A percentile compares a stretch with the other conserved stretches of the same genome.
These are phyloP conservation scores for Carabus problematicus DNA, from an alignment of 2,888 invertebrate species.

Conservation along the genomic window DNA sequence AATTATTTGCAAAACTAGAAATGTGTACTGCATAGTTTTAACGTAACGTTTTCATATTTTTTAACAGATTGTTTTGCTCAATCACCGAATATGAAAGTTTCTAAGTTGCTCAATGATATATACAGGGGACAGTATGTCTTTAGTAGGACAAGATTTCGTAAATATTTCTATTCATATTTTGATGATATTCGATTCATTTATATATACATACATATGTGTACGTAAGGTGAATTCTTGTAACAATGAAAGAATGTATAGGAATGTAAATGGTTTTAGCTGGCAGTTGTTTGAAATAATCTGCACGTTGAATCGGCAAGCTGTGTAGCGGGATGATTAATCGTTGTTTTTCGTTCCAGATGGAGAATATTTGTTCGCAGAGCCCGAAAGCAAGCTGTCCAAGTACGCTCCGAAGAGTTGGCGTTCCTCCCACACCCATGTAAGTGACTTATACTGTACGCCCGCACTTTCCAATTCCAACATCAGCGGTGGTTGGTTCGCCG, in stretches of 20 bases:
- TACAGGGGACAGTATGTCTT: no score
- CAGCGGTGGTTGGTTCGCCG: conserved; percentile 2
- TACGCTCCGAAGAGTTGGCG: conserved; percentile 97
- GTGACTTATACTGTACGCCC: conserved; percentile 53
- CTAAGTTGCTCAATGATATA: no score
- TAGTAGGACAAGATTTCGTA: no score
- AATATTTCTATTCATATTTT: no score
- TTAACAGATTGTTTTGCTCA: no score
- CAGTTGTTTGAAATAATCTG: conserved; percentile 3
- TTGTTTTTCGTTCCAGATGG: conserved; percentile 76
- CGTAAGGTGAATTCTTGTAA: no score
- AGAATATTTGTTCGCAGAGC: conserved; percentile 94
- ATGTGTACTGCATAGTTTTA: no score
- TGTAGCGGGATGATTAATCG: conserved; percentile 31
- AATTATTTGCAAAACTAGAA: no score
- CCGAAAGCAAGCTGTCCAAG: conserved; percentile 94
- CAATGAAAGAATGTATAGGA: background rate
- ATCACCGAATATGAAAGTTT: no score
- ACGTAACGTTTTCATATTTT: no score
- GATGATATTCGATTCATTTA: no score
- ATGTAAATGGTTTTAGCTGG: background rate
- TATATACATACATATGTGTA: no score
- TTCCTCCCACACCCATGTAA: conserved; percentile 89
- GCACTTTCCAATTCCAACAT: conserved; percentile 34
- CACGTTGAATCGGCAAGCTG: conserved; percentile 5